phyloP scores from a whole-genome alignment of 2,113 vertebrate genomes.

The Heterotilapia buettikoferi region DNA sequence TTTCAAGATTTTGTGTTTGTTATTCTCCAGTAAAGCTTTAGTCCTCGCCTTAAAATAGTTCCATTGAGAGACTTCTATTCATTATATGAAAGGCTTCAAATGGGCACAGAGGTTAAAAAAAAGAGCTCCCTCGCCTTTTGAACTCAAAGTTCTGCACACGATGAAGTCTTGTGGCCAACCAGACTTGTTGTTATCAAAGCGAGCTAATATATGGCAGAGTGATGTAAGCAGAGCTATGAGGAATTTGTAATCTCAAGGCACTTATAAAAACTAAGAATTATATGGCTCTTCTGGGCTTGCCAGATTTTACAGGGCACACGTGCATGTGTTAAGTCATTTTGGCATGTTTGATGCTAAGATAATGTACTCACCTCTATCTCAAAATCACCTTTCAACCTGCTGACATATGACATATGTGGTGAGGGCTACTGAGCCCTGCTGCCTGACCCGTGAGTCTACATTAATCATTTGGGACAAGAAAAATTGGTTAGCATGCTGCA shows the following conservation, averaged over 20 bases:
- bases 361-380: background rate
- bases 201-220: conserved; percentile 29
- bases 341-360: background rate
- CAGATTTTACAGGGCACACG: background rate
- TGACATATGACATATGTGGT: background rate
- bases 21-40: background rate
- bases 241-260: conserved; percentile 1
- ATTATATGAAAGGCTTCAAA: background rate
- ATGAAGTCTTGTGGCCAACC: background rate
- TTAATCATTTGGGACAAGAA: background rate
- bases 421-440: background rate
- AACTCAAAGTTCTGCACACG: background rate
- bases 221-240: conserved; percentile 33
- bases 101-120: background rate
- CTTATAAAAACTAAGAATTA: background rate
- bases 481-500: background rate
- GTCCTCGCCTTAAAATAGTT: background rate
- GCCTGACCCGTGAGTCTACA: background rate
- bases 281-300: background rate
- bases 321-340: background rate
- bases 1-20: background rate
- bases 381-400: background rate
- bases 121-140: background rate
- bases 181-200: background rate
- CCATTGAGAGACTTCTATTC: background rate